Percentiles rank a stretch among this genome's conserved stretches.
These are phyloP conservation scores for Panagrolaimus sp. DNA, from an alignment of 1,140 invertebrate species.

Conservation along the genomic window DNA sequence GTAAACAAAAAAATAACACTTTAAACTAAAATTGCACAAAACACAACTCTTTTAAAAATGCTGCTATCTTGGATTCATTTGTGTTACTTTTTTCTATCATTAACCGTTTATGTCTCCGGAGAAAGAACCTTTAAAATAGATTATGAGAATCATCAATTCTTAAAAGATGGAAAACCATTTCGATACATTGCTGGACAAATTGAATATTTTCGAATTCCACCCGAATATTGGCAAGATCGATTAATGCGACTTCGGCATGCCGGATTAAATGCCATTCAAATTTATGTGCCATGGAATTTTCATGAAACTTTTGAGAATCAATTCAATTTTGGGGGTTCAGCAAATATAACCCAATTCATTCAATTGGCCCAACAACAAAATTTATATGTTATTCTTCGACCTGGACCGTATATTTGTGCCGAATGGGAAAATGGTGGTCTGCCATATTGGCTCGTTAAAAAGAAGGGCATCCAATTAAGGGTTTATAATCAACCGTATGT, in stretches of 20 bases:
- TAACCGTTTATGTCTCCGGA: not conserved
- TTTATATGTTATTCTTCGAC: conserved; percentile 74
- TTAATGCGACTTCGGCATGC: conserved; percentile 75
- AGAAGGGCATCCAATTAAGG: conserved; percentile 28
- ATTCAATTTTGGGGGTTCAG: conserved; percentile 68
- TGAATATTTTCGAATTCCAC: conserved; percentile 82
- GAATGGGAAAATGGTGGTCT: conserved; percentile 71
- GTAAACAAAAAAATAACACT: no score
- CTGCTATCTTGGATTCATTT: no score
- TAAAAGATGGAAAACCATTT: conserved; percentile 76
- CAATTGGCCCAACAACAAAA: conserved; percentile 73
- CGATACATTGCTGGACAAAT: conserved; percentile 80
- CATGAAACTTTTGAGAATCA: conserved; percentile 73
- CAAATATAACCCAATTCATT: conserved; percentile 66
- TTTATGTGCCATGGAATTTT: conserved; percentile 85
- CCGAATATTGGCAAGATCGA: conserved; percentile 76
- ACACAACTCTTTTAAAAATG: no score
- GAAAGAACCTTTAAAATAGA: conserved; percentile 66
- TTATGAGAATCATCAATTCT: conserved; percentile 71
- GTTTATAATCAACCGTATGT: conserved; percentile 24
- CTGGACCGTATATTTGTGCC: conserved; percentile 88
- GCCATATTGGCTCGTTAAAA: conserved; percentile 46
- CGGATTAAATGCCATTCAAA: conserved; percentile 82
- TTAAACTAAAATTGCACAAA: no score
- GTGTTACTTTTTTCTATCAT: no score